Conservation (phyloP, 1,140 invertebrate species). For the Rhagoletis pomonella region DNA sequence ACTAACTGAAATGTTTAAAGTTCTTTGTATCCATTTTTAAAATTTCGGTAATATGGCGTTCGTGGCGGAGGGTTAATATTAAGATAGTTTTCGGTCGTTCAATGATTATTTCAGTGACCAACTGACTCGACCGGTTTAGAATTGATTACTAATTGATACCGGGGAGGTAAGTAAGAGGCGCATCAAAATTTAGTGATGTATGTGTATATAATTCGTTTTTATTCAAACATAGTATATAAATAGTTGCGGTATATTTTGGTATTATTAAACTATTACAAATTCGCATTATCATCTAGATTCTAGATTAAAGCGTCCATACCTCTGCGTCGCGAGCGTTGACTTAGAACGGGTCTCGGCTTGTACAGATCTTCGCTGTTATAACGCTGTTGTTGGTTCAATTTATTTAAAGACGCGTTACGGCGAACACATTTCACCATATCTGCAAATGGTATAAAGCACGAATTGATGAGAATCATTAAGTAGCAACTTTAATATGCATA, state of each 20-base stretch:
- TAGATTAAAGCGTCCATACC: constrained; percentile 63
- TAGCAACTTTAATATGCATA: background rate
- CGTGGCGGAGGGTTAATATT: too few species aligned
- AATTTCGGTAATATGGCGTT: too few species aligned
- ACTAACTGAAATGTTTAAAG: too few species aligned
- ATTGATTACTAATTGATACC: too few species aligned
- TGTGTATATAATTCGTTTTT: background rate
- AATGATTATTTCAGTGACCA: too few species aligned
- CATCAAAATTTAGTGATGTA: too few species aligned
- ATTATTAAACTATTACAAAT: background rate
- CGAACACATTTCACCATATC: constrained; percentile 40
- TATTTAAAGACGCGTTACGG: constrained; percentile 57
- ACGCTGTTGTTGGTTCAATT: constrained; percentile 76
- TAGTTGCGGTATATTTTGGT: background rate
- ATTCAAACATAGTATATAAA: constrained; percentile 42
- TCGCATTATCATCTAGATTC: background rate
- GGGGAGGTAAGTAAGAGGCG: too few species aligned
- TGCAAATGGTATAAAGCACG: background rate
- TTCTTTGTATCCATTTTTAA: too few species aligned
- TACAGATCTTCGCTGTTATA: constrained; percentile 82
- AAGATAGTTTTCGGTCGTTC: too few species aligned
- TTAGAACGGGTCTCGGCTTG: constrained; percentile 78
- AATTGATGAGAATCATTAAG: background rate
- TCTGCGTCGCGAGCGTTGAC: constrained; percentile 69
- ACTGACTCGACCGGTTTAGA: too few species aligned